These are phyloP conservation scores for Cyaniris semiargus DNA, from an alignment of 2,888 invertebrate genomes.

Conservation along the genomic window DNA sequence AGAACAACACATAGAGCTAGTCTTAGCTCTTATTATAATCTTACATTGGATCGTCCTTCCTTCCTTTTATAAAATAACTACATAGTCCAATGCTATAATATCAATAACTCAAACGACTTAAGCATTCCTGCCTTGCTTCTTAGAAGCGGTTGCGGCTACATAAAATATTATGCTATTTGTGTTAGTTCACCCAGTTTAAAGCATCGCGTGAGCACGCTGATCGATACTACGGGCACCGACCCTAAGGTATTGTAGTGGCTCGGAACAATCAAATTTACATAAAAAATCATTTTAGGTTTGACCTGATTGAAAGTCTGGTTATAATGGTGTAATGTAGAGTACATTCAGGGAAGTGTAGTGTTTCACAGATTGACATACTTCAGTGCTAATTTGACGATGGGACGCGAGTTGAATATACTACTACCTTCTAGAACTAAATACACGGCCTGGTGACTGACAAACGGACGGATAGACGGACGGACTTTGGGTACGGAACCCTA, in stretches of 20 bases:
- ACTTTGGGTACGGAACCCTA: no score
- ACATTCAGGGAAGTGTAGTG: not conserved
- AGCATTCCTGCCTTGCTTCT: not conserved
- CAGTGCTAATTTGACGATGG: not conserved
- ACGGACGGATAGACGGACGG: no score
- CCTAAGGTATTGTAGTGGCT: conserved; percentile 39
- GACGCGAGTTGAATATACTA: no score
- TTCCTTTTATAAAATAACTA: not conserved
- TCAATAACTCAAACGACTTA: not conserved
- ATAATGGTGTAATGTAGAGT: not conserved
- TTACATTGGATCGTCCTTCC: no score
- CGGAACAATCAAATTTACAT: conserved; percentile 22
- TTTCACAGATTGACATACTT: not conserved
- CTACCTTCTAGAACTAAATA: no score
- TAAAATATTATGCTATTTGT: conserved; percentile 27
- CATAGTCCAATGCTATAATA: not conserved
- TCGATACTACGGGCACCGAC: conserved; percentile 64
- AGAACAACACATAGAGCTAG: not conserved
- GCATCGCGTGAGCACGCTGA: conserved; percentile 60
- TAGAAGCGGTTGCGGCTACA: conserved; percentile 13
- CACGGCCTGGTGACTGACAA: no score
- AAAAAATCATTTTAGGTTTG: conserved; percentile 25
- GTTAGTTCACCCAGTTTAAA: conserved; percentile 31
- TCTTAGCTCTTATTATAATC: no score
- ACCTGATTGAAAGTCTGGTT: conserved; percentile 8